phyloP scores from a whole-genome alignment of 2,797 vertebrate genomes.

The Onychomys torridus region DNA sequence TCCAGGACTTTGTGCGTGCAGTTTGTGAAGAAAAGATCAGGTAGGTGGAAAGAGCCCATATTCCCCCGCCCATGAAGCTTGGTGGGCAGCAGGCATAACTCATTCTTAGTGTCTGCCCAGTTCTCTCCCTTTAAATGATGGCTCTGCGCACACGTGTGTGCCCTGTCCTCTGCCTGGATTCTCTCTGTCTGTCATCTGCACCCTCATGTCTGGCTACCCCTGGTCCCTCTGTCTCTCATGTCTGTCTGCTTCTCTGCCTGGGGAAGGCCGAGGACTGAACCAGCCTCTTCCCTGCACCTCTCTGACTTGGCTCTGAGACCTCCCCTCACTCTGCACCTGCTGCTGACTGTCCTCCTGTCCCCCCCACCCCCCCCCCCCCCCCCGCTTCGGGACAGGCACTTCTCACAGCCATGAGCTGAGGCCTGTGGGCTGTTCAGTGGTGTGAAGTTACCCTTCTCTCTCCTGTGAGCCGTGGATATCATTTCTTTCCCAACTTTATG shows the following conservation, averaged over 20 bases:
- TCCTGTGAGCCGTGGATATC: rapidly evolving
- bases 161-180: not conserved
- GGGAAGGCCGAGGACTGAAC: not conserved
- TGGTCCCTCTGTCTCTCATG: not conserved
- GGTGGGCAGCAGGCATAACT: not conserved
- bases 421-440: not conserved
- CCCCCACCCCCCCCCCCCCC: not conserved
- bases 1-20: constrained; percentile 93
- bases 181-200: too few relatives aligned
- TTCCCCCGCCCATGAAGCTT: not conserved
- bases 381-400: not conserved
- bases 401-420: not conserved
- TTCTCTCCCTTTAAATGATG: too few relatives aligned
- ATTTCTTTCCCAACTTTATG: not conserved
- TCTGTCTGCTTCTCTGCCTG: not conserved
- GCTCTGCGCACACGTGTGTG: rapidly evolving
- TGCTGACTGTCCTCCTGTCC: not conserved
- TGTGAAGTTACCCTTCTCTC: rapidly evolving
- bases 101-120: not conserved
- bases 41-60: constrained; percentile 81
- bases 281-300: rapidly evolving
- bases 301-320: not conserved
- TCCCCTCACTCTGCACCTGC: too few relatives aligned
- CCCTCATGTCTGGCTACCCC: not conserved
- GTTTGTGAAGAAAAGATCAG: constrained; percentile 94